These are phyloP conservation scores for Pogonocherus hispidulus DNA, from an alignment of 2,888 invertebrate species.

Conservation along the genomic window DNA sequence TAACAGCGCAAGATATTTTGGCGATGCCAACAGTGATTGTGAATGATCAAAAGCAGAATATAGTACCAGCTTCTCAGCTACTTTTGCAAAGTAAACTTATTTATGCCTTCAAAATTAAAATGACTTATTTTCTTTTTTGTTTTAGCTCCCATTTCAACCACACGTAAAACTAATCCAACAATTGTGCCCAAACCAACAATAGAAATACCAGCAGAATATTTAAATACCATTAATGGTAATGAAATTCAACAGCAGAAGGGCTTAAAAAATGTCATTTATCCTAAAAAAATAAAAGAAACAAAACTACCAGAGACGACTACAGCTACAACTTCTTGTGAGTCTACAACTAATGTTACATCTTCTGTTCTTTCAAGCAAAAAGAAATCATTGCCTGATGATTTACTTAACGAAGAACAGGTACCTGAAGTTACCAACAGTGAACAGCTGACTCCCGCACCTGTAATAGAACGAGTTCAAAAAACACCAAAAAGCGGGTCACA, in stretches of 20 bases:
- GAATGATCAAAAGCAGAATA: conserved; percentile 38
- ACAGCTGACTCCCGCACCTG: conserved; percentile 18
- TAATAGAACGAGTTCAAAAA: conserved; percentile 32
- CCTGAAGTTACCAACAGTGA: neutral
- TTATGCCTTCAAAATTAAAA: neutral
- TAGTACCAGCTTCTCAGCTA: neutral
- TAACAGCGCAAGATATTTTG: conserved; percentile 62
- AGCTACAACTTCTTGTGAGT: neutral
- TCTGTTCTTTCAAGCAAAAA: neutral
- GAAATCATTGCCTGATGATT: neutral
- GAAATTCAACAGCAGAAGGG: conserved; percentile 21
- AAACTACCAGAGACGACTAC: neutral
- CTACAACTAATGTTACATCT: too few species aligned
- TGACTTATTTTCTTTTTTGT: conserved; percentile 1
- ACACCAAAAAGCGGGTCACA: conserved; percentile 57
- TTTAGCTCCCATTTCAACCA: conserved; percentile 16
- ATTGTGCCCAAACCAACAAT: conserved; percentile 34
- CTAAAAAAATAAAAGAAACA: conserved; percentile 4
- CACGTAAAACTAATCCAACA: neutral
- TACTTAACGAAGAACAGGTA: neutral
- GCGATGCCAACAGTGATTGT: conserved; percentile 64
- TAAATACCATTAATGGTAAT: conserved; percentile 9
- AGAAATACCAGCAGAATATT: conserved; percentile 32
- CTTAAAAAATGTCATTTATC: conserved; percentile 41
- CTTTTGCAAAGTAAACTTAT: conserved; percentile 4